phyloP scores from a whole-genome alignment of 2,113 vertebrate genomes.

The Ochotona princeps region DNA sequence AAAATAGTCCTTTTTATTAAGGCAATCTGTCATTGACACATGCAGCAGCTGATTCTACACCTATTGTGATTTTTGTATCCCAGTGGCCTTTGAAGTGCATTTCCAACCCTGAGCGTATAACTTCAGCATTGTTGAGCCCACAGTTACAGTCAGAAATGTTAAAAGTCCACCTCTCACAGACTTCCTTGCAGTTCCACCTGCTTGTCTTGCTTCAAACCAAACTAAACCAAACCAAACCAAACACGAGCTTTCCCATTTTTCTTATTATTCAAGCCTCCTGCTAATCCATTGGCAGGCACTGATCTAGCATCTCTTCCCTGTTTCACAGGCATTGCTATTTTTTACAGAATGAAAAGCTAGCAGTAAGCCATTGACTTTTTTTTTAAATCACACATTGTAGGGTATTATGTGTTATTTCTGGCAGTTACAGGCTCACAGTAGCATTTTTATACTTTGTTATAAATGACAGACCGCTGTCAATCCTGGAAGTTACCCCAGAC shows the following conservation, averaged over 20 bases:
- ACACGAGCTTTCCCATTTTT: not conserved
- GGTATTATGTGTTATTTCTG: not conserved
- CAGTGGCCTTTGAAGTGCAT: not conserved
- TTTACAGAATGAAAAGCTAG: not conserved
- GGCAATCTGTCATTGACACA: not conserved
- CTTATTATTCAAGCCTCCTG: not conserved
- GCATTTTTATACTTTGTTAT: not conserved
- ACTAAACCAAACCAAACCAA: not conserved
- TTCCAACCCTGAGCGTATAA: not conserved
- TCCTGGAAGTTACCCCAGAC: too few relatives aligned
- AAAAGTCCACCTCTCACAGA: not conserved
- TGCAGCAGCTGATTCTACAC: not conserved
- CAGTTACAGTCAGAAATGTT: not conserved
- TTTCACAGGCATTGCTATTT: not conserved
- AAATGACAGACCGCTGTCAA: not conserved
- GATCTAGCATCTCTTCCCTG: not conserved
- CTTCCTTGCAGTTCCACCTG: not conserved
- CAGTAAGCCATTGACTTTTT: not conserved
- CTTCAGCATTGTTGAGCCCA: not conserved
- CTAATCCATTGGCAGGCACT: not conserved
- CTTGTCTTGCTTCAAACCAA: not conserved
- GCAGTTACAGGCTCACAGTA: not conserved
- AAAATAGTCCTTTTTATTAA: not conserved
- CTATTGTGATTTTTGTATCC: constrained; percentile 11
- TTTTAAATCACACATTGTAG: not conserved